Evolutionary conservation across 2,888 invertebrate species (phyloP).

Genomic region (Sacculina carcini): DNA sequence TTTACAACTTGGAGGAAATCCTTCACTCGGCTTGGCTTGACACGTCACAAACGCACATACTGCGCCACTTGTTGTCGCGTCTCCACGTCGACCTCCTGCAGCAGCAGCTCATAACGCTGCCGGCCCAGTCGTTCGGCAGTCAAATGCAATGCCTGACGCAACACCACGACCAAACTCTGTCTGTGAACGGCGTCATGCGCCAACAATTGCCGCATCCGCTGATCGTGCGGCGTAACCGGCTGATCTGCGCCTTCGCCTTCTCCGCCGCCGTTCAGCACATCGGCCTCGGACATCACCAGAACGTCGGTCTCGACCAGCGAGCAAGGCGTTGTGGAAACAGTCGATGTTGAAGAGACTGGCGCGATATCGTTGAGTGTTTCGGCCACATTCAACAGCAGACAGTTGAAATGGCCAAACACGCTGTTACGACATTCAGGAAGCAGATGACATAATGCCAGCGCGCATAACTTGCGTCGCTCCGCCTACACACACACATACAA

Average conservation of each 20-base stretch:
- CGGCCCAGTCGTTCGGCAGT: not conserved
- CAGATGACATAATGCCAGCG: constrained; percentile 23
- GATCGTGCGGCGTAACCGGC: constrained; percentile 9
- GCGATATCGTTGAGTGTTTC: constrained; percentile 7
- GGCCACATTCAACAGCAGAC: constrained; percentile 18
- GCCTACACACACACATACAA: too few species aligned
- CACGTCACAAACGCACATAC: constrained; percentile 9
- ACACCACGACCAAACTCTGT: constrained; percentile 29
- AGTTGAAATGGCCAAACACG: constrained; percentile 9
- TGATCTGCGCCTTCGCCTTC: constrained; percentile 6
- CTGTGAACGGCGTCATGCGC: constrained; percentile 52
- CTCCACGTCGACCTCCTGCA: constrained; percentile 42
- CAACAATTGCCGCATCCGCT: constrained; percentile 35
- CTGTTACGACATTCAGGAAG: constrained; percentile 10
- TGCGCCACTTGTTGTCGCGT: constrained; percentile 35
- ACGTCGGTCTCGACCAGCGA: constrained; percentile 1
- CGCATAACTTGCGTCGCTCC: constrained; percentile 56
- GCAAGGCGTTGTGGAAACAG: not conserved
- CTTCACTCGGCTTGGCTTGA: too few species aligned
- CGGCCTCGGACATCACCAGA: not conserved
- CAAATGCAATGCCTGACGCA: constrained; percentile 13
- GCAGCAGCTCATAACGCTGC: constrained; percentile 42
- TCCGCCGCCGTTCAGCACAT: not conserved
- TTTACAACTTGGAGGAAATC: too few species aligned
- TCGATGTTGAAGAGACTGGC: too few species aligned